These are phyloP conservation scores for Eilema sororculum DNA, from an alignment of 2,888 invertebrate species.

Conservation along the genomic window DNA sequence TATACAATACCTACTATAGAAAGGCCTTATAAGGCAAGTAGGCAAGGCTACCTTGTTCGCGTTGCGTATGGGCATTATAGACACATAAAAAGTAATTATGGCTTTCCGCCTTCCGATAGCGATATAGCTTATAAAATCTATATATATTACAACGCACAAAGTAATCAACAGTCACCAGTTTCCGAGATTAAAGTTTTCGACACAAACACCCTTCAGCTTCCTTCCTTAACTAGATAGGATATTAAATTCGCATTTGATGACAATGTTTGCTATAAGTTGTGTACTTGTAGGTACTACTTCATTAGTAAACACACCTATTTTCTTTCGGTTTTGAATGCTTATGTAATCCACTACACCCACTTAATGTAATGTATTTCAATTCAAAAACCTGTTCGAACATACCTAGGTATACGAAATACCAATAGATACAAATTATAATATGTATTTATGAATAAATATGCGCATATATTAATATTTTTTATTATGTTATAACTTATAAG, in stretches of 20 bases:
- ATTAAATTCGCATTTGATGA: not conserved
- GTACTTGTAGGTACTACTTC: too few relatives aligned
- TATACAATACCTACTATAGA: not conserved
- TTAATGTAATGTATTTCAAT: not conserved
- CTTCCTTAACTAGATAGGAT: too few relatives aligned
- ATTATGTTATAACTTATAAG: too few relatives aligned
- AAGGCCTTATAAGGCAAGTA: not conserved
- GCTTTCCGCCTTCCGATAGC: not conserved
- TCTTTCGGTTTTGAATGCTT: not conserved
- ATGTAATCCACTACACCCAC: not conserved
- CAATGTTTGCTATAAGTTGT: not conserved
- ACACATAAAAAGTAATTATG: not conserved
- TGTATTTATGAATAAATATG: not conserved
- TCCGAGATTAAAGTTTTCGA: not conserved
- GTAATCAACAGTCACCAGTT: not conserved
- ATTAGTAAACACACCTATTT: too few relatives aligned
- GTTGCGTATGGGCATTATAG: not conserved
- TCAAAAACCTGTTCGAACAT: not conserved
- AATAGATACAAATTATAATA: not conserved
- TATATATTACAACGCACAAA: too few relatives aligned
- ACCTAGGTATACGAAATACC: not conserved
- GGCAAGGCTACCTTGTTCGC: not conserved
- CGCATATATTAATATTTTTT: not conserved
- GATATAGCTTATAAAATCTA: too few relatives aligned
- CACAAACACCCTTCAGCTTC: not conserved